Evolutionary conservation across 2,888 invertebrate genomes (phyloP).

Genomic region (Ernsta delagoae): DNA sequence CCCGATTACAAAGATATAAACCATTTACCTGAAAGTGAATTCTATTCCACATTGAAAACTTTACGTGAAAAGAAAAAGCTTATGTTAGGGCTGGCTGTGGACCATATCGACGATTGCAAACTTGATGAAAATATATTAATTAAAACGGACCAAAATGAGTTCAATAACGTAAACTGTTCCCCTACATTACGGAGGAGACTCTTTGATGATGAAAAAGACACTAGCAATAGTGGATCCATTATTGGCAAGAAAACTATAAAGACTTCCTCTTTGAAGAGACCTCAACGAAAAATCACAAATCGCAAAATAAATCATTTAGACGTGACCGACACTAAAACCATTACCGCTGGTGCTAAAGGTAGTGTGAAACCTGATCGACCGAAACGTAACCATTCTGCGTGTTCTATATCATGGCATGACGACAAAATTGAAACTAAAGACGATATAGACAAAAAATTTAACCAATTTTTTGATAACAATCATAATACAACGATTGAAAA

Average conservation of each 20-base stretch:
- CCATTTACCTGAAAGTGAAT: conserved; percentile 90
- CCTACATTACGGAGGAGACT: conserved; percentile 28
- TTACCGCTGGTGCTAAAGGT: conserved; percentile 52
- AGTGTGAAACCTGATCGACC: conserved; percentile 56
- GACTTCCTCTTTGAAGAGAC: conserved; percentile 52
- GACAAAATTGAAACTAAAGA: conserved; percentile 62
- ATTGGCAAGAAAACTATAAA: conserved; percentile 36
- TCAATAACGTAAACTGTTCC: conserved; percentile 28
- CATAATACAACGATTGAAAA: conserved; percentile 32
- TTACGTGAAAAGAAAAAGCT: conserved; percentile 87
- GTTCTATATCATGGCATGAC: conserved; percentile 80
- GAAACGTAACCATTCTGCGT: conserved; percentile 74
- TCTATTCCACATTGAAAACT: conserved; percentile 88
- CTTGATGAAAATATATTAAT: conserved; percentile 36
- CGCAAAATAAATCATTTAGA: conserved; percentile 40
- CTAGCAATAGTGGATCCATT: conserved; percentile 21
- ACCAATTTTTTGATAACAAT: conserved; percentile 63
- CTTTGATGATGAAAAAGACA: conserved; percentile 10
- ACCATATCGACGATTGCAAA: conserved; percentile 61
- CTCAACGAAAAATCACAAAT: conserved; percentile 45
- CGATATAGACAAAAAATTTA: conserved; percentile 71
- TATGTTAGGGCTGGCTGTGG: conserved; percentile 67
- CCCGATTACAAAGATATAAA: conserved; percentile 92
- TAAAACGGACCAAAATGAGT: conserved; percentile 45
- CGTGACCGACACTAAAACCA: conserved; percentile 51